Evolutionary conservation across 92 coral and sea anemone genomes (phyloP).

Genomic region (Phymanthus crucifer): DNA sequence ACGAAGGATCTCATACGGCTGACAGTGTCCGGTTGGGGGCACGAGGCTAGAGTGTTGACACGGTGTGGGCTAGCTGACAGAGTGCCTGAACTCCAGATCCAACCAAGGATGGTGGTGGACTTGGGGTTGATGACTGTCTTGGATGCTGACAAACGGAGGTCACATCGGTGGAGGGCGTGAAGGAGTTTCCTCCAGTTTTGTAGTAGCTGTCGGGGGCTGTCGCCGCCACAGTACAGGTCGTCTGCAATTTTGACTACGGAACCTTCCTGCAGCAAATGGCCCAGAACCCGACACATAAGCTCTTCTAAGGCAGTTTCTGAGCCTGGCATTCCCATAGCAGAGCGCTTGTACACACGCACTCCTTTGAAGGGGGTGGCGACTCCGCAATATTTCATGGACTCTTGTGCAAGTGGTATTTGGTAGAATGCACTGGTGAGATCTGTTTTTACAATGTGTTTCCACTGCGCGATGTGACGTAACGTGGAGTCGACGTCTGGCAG

Average conservation of each 20-base stretch:
- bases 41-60: constrained; percentile 10
- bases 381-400: constrained; percentile 16
- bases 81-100: constrained; percentile 51
- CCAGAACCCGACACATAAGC: background rate
- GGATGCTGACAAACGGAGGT: constrained; percentile 44
- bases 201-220: background rate
- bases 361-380: too few species aligned
- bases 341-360: too few species aligned
- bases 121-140: constrained; percentile 46
- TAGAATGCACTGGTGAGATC: constrained; percentile 38
- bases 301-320: background rate
- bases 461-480: constrained; percentile 50
- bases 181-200: constrained; percentile 47
- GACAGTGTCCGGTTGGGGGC: background rate
- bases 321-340: background rate
- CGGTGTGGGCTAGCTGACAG: constrained; percentile 56
- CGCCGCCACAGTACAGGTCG: too few species aligned
- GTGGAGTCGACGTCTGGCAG: constrained; percentile 24
- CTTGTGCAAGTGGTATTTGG: constrained; percentile 32
- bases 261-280: background rate
- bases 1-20: background rate
- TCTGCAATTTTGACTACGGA: background rate
- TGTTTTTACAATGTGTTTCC: constrained; percentile 41
- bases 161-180: constrained; percentile 46
- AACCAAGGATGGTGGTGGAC: constrained; percentile 44